A percentile compares a stretch with the other conserved stretches of the same genome.
phyloP scores from a whole-genome alignment of 2,888 invertebrate genomes.

The Drosophila atripex region DNA sequence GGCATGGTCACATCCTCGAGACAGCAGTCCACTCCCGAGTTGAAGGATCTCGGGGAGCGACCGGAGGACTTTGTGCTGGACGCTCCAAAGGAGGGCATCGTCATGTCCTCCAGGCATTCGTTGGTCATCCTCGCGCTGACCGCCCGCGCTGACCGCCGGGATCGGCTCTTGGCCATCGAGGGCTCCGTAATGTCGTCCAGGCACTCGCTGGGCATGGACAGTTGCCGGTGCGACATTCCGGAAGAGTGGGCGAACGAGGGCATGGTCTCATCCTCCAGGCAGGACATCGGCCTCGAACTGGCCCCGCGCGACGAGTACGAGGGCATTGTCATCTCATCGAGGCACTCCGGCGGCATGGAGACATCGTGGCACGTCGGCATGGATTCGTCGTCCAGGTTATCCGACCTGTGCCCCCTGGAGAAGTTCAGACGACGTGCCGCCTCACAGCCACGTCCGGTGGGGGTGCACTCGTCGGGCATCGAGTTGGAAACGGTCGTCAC shows the following conservation, averaged over 20 bases:
- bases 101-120: constrained; percentile 21
- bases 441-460: background rate
- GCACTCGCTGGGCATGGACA: constrained; percentile 7
- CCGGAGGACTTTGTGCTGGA: background rate
- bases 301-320: constrained; percentile 3
- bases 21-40: background rate
- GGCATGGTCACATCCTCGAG: constrained; percentile 34
- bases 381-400: constrained; percentile 42
- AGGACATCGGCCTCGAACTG: background rate
- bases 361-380: constrained; percentile 40
- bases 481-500: constrained; percentile 46
- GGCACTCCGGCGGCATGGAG: constrained; percentile 22
- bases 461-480: background rate
- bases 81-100: constrained; percentile 26
- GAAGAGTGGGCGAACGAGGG: constrained; percentile 3
- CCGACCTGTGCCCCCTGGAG: constrained; percentile 7
- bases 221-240: background rate
- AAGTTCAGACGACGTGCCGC: constrained; percentile 38
- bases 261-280: constrained; percentile 19
- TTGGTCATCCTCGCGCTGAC: background rate
- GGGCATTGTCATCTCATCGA: constrained; percentile 28
- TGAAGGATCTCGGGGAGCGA: background rate
- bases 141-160: background rate
- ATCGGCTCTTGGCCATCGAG: background rate
- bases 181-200: constrained; percentile 12